phyloP scores from a whole-genome alignment of 2,113 vertebrate genomes.

The Rallus limicola region DNA sequence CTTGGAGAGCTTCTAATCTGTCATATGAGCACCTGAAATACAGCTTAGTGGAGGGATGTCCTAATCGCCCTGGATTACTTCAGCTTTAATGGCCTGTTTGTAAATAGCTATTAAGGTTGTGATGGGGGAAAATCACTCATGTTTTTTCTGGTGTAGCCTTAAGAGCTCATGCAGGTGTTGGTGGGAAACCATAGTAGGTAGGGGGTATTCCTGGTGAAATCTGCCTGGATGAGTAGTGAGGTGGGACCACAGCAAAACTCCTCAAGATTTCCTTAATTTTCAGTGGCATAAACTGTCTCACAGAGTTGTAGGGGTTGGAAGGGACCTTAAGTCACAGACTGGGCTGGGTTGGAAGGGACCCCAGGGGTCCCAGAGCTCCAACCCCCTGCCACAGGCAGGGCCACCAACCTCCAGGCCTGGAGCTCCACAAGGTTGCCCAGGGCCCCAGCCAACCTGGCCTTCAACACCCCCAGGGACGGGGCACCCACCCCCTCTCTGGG shows the following conservation, averaged over 20 bases:
- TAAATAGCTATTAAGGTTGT: background rate
- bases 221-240: background rate
- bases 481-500: too few relatives aligned
- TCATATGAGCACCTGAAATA: background rate
- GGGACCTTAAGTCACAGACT: too few relatives aligned
- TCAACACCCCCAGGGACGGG: too few relatives aligned
- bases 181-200: accelerated
- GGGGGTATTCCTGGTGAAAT: accelerated
- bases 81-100: background rate
- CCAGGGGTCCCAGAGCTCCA: too few relatives aligned
- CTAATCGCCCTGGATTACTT: background rate
- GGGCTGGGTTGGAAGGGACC: too few relatives aligned
- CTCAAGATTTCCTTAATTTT: background rate
- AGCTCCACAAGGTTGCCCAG: too few relatives aligned
- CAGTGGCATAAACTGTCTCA: background rate
- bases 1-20: background rate
- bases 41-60: background rate
- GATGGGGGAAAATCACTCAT: accelerated
- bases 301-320: too few relatives aligned
- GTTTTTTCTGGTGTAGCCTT: accelerated
- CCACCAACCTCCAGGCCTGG: too few relatives aligned
- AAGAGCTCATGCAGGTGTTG: background rate
- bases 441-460: too few relatives aligned
- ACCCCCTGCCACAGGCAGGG: too few relatives aligned
- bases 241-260: background rate